These are phyloP conservation scores for Tyto alba DNA, from an alignment of 2,113 vertebrate species.

Conservation along the genomic window DNA sequence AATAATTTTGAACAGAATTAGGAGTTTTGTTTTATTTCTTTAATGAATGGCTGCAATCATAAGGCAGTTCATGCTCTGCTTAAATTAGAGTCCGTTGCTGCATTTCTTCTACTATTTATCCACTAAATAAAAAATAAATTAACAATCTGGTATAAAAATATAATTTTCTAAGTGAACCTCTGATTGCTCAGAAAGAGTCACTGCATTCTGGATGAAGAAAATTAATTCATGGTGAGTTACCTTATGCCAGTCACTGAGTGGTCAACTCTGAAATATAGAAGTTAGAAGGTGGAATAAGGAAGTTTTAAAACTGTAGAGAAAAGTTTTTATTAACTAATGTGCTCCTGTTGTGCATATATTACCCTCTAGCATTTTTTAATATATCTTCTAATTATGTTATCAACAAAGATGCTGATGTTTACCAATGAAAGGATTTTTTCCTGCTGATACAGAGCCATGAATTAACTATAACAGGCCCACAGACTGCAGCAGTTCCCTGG, in stretches of 20 bases:
- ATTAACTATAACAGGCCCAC: background rate
- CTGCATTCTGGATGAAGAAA: background rate
- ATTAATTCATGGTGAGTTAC: background rate
- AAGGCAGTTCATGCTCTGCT: constrained; percentile 39
- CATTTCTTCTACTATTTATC: constrained; percentile 57
- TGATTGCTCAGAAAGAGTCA: background rate
- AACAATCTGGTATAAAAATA: constrained; percentile 26
- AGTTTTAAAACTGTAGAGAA: constrained; percentile 6
- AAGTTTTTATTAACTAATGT: constrained; percentile 17
- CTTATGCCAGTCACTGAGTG: background rate
- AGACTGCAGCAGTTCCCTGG: background rate
- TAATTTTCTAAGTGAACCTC: background rate
- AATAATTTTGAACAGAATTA: constrained; percentile 62
- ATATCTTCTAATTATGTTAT: constrained; percentile 43
- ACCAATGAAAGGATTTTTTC: background rate
- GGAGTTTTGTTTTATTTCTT: constrained; percentile 49
- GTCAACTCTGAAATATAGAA: background rate
- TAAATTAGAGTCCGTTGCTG: constrained; percentile 67
- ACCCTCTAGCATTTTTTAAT: constrained; percentile 12
- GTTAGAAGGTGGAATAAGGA: constrained; percentile 29
- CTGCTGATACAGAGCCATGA: background rate
- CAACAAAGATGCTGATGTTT: constrained; percentile 37
- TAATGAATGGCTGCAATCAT: constrained; percentile 56
- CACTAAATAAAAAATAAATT: constrained; percentile 58
- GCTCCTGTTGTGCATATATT: constrained; percentile 35